Conservation (phyloP, 2,888 invertebrate species). For the Brachyptera putata region DNA sequence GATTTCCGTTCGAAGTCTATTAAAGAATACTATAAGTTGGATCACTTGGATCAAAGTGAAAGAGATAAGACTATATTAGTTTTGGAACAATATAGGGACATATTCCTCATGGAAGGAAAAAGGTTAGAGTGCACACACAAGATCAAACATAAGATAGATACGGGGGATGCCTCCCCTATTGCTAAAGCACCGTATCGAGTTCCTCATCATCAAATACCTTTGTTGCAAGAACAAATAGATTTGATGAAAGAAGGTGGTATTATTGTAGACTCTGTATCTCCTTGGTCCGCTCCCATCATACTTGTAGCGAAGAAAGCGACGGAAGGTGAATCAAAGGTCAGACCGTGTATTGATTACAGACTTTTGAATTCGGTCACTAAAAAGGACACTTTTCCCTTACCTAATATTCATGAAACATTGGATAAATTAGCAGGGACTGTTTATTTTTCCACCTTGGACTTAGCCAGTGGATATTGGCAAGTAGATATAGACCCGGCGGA, state of each 20-base stretch:
- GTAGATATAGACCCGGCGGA: neutral
- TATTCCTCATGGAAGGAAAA: neutral
- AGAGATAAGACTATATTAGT: neutral
- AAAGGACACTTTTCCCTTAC: conserved; percentile 1
- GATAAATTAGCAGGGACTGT: neutral
- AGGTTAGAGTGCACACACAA: neutral
- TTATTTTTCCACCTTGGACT: conserved; percentile 2
- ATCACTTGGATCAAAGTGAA: neutral
- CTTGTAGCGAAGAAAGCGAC: neutral
- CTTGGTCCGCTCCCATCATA: neutral
- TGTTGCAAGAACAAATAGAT: neutral
- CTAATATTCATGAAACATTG: neutral
- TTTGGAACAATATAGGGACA: neutral
- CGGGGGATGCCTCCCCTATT: neutral
- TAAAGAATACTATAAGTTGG: neutral
- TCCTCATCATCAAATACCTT: neutral
- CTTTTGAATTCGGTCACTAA: neutral
- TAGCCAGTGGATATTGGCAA: neutral
- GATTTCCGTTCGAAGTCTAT: neutral
- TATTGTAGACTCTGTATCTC: neutral
- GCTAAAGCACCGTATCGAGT: neutral
- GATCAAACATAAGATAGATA: neutral
- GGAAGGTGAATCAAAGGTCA: neutral
- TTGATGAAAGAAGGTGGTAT: neutral
- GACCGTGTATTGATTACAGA: conserved; percentile 1